Evolutionary conservation across 2,113 vertebrate species (phyloP).

Genomic region (Holacanthus passer): DNA sequence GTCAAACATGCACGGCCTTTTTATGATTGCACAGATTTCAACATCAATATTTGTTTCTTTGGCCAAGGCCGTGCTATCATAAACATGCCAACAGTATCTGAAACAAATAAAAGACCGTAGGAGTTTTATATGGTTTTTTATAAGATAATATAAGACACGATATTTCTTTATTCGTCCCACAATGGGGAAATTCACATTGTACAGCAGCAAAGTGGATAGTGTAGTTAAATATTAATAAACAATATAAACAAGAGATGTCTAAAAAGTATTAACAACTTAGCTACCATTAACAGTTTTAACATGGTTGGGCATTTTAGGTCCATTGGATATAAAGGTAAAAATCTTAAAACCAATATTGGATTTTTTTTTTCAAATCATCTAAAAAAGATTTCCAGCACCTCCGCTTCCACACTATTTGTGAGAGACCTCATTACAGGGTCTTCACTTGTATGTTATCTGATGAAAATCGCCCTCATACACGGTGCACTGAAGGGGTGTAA

Average conservation of each 20-base stretch:
- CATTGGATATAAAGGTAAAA: neutral
- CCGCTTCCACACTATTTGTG: neutral
- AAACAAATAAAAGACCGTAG: neutral
- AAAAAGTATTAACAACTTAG: no score
- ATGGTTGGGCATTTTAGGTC: neutral
- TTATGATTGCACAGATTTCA: no score
- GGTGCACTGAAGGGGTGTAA: neutral
- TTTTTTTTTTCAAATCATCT: neutral
- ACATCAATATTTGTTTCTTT: neutral
- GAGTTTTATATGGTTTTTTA: neutral
- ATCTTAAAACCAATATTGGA: neutral
- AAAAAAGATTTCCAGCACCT: neutral
- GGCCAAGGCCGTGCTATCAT: conserved; percentile 6
- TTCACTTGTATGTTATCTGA: neutral
- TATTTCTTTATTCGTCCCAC: no score
- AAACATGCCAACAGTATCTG: conserved; percentile 31
- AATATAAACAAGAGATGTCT: no score
- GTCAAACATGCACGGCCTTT: no score
- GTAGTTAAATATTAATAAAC: no score
- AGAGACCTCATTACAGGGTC: neutral
- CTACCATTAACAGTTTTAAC: no score
- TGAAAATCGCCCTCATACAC: neutral
- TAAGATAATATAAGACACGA: no score
- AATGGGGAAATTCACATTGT: no score
- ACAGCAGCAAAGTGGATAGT: no score